Evolutionary conservation across 2,113 vertebrate species (phyloP).

Genomic region (Nothocercus julius): DNA sequence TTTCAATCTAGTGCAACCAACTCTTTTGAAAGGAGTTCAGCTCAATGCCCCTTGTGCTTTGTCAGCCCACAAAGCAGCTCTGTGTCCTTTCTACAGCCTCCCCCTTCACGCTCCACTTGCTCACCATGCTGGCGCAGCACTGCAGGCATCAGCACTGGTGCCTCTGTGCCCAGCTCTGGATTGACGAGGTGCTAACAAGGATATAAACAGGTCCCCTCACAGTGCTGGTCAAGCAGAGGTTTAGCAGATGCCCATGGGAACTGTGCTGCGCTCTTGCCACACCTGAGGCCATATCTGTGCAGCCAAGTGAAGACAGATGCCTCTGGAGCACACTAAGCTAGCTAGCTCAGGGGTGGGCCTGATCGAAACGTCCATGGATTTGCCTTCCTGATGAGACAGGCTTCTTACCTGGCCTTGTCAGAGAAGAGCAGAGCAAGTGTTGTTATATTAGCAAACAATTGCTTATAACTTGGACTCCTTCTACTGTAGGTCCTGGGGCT

Average conservation of each 20-base stretch:
- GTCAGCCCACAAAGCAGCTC: neutral
- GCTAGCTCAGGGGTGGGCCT: neutral
- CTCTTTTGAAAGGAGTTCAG: neutral
- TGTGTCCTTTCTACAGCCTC: neutral
- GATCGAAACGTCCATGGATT: accelerated
- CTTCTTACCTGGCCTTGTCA: neutral
- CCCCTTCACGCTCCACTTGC: neutral
- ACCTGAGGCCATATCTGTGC: neutral
- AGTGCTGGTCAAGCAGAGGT: neutral
- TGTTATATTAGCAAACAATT: neutral
- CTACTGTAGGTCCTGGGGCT: neutral
- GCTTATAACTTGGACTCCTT: neutral
- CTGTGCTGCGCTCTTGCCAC: neutral
- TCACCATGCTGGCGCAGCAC: neutral
- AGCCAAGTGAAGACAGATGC: neutral
- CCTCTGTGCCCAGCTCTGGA: neutral
- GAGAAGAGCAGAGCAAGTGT: neutral
- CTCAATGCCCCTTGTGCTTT: neutral
- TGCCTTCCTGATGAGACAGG: neutral
- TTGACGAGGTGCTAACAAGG: neutral
- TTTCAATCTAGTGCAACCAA: neutral
- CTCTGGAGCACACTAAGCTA: neutral
- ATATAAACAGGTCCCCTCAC: neutral
- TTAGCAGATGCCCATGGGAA: neutral
- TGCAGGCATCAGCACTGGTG: neutral